Evolutionary conservation across 2,113 vertebrate species (phyloP), one percentile per base, ranked within the genome.

Genomic region (Platanista minor): DNA sequence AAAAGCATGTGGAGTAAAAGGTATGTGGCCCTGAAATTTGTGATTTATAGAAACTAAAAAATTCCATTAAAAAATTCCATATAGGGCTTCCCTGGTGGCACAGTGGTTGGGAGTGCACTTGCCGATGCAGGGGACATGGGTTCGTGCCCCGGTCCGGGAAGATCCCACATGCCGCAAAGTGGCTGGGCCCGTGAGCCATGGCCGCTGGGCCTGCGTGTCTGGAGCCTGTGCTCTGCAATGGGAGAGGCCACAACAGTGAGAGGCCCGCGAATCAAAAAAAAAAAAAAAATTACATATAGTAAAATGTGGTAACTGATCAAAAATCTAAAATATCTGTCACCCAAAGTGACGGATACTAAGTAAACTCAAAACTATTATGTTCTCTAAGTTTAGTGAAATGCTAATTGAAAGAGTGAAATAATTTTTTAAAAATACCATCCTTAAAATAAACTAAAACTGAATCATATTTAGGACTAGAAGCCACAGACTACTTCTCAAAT

Each of bases 11-110:
- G 10, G n/a, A 66, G 1, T 54, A 88, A 41, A 90, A 8, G 3
- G 23, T 27, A 54, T 29, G 66, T 86, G 27, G 43, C 74, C 49
- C 9, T 66, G 67, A 82, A 96, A 62, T 85, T 61, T 33, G 87
- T 72, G 33, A 82, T 72, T 54, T 94, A 66, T 25, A 90, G 52
- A 96, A 95, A 91, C 15, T 54, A 52, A 91, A 84, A 84, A 83
- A 3, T 67, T 94, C 10, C 39, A 6, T 74, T 86, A 72, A 90
- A 89, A 93, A 90, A 66, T 46, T 57, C n/a, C n/a, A n/a, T n/a
- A n/a, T n/a, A n/a, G n/a, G n/a, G n/a, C n/a, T n/a, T n/a, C n/a
- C n/a, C n/a, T n/a, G n/a, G n/a, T n/a, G n/a, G n/a, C n/a, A n/a
- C n/a, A n/a, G n/a, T n/a, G n/a, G n/a, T n/a, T n/a, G n/a, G n/a